Evolutionary conservation across 2,113 vertebrate genomes (phyloP).

Genomic region (Manacus vitellinus): DNA sequence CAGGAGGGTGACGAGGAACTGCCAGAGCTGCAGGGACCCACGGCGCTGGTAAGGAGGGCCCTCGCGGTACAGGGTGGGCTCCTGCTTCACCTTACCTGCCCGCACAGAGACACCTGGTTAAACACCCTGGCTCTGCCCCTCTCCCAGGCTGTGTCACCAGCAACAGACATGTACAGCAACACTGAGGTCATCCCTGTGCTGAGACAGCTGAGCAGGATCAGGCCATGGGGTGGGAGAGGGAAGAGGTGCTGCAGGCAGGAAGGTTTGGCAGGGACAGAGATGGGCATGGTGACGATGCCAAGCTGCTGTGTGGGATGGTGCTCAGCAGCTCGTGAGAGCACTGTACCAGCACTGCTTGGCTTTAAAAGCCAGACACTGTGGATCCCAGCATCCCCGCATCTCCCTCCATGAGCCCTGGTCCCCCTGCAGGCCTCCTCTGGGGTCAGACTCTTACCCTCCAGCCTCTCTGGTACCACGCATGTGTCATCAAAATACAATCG

Average conservation of each 20-base stretch:
- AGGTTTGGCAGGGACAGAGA: neutral
- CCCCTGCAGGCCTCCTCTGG: neutral
- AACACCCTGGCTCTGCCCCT: neutral
- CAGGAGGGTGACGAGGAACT: conserved; percentile 93
- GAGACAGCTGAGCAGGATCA: neutral
- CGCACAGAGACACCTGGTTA: neutral
- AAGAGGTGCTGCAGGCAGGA: neutral
- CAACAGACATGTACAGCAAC: rapidly evolving
- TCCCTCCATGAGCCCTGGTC: rapidly evolving
- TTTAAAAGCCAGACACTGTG: neutral
- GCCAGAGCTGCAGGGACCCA: conserved; percentile 96
- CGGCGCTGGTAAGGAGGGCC: conserved; percentile 93
- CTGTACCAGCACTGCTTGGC: rapidly evolving
- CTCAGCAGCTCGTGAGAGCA: neutral
- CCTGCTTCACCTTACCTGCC: conserved; percentile 93
- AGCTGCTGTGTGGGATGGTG: rapidly evolving
- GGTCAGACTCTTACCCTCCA: conserved; percentile 82
- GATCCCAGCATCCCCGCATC: neutral
- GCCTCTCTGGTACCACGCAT: conserved; percentile 91
- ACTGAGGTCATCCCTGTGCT: rapidly evolving
- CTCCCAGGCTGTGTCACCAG: neutral
- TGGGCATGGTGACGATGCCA: rapidly evolving
- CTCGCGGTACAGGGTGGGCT: conserved; percentile 88
- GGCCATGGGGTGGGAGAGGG: neutral
- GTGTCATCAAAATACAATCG: conserved; percentile 92